Evolutionary conservation across 1,140 invertebrate species (phyloP).

Genomic region (Bombus cullumanus): DNA sequence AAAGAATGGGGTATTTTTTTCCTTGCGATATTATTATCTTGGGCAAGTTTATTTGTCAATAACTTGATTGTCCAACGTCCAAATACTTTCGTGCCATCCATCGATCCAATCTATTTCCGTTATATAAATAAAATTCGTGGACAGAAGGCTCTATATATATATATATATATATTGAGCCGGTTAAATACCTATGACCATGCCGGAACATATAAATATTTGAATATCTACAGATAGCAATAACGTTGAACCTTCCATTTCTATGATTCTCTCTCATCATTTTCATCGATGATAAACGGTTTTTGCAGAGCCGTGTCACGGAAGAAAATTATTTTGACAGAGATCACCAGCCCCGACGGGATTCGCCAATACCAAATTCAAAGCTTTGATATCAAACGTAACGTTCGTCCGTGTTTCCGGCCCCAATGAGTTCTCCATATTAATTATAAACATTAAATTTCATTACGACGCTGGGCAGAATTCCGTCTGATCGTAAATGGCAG

Average conservation of each 20-base stretch:
- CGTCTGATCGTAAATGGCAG: background rate
- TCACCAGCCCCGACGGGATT: too few relatives aligned
- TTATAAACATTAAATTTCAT: constrained; percentile 12
- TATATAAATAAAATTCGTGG: background rate
- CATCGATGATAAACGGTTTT: background rate
- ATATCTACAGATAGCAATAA: background rate
- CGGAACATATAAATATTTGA: background rate
- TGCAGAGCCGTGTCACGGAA: background rate
- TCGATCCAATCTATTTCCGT: background rate
- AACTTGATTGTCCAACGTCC: too few relatives aligned
- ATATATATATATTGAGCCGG: too few relatives aligned
- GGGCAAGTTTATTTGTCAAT: too few relatives aligned
- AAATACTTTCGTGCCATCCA: too few relatives aligned
- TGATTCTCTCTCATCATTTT: background rate
- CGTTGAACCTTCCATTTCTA: background rate
- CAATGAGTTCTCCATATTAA: constrained; percentile 1
- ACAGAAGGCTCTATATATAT: too few relatives aligned
- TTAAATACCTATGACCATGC: background rate
- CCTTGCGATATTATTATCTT: too few relatives aligned
- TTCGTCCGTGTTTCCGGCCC: background rate
- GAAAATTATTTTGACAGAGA: background rate
- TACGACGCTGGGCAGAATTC: background rate
- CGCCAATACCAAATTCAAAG: too few relatives aligned
- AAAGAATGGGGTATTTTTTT: too few relatives aligned
- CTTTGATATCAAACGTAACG: background rate